These are phyloP conservation scores for Hemitrygon akajei DNA, from an alignment of 2,797 vertebrate genomes.

Conservation along the genomic window DNA sequence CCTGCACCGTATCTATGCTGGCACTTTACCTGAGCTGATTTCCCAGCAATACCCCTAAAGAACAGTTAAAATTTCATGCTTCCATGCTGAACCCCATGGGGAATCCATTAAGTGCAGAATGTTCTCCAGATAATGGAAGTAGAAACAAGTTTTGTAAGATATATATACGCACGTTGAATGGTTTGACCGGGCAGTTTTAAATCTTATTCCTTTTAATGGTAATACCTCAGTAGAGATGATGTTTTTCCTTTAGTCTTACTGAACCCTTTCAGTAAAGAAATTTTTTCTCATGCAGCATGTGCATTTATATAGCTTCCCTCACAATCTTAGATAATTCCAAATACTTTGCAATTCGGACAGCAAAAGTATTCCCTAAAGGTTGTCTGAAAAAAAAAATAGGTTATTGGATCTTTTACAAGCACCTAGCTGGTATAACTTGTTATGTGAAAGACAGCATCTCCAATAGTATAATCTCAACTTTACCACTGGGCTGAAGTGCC, in stretches of 20 bases:
- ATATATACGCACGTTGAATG: not conserved
- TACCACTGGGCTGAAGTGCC: not conserved
- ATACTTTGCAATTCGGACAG: not conserved
- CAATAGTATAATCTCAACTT: not conserved
- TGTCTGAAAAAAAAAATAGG: not conserved
- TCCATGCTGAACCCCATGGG: too few species aligned
- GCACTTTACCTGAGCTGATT: too few species aligned
- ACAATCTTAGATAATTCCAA: not conserved
- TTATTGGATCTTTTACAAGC: too few species aligned
- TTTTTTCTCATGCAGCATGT: not conserved
- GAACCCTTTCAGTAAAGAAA: not conserved
- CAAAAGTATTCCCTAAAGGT: not conserved
- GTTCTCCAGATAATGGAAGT: not conserved
- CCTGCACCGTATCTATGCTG: too few species aligned
- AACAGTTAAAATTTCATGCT: too few species aligned
- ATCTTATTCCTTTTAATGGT: not conserved
- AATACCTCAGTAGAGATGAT: not conserved
- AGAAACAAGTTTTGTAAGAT: not conserved
- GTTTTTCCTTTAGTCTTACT: too few species aligned
- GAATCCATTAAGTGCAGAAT: not conserved
- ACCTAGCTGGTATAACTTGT: not conserved
- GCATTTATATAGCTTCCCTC: not conserved
- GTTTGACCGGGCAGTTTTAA: not conserved
- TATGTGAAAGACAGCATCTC: not conserved
- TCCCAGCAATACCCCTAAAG: too few species aligned